Evolutionary conservation across 2,888 invertebrate species (phyloP), one percentile per base, ranked within the genome.

Genomic region (Coenonympha arcania): DNA sequence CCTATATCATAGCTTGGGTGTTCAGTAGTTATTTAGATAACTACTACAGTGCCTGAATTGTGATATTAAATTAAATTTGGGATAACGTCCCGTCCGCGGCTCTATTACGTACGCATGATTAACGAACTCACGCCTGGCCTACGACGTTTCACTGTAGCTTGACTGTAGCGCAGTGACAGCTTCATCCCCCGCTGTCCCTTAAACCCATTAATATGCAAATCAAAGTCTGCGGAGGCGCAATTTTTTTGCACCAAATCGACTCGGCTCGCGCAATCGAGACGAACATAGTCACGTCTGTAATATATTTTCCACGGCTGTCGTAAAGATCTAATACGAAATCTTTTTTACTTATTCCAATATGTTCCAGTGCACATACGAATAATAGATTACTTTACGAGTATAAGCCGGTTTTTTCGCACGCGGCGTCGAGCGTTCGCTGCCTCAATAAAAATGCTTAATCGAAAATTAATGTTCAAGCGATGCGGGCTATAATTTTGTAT

Each of bases 161-260:
- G n/a, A 75, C 73, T 76, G 73, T 74, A 76, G n/a, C n/a, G n/a
- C n/a, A n/a, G n/a, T 79, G 81, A 80, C 79, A 78, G 74, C 62
- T 66, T 66, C 72, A 65, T 69, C 70, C 65, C 63, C 60, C 58
- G 62, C 64, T 68, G 70, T 71, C 68, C 78, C 76, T 64, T 66
- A 76, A 71, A 76, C 77, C 78, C 82, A 83, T 86, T 85, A 84
- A 86, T 82, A 85, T 85, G 83, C 81, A 84, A 85, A 85, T 84
- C 69, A 68, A 74, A 71, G 59, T 64, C 67, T 61, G 58, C 60
- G 65, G 57, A 59, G 57, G 46, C 52, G 61, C 57, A 61, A 63
- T 66, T 75, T 73, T 76, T 45, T 11, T 22, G 6, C 19, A 26
- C 26, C 60, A 68, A 63, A 72, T 74, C 73, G 72, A 75, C 76